Percentiles rank a stretch among this genome's conserved stretches.
Conservation (phyloP, 1,140 invertebrate genomes). For the Idris sp. region DNA sequence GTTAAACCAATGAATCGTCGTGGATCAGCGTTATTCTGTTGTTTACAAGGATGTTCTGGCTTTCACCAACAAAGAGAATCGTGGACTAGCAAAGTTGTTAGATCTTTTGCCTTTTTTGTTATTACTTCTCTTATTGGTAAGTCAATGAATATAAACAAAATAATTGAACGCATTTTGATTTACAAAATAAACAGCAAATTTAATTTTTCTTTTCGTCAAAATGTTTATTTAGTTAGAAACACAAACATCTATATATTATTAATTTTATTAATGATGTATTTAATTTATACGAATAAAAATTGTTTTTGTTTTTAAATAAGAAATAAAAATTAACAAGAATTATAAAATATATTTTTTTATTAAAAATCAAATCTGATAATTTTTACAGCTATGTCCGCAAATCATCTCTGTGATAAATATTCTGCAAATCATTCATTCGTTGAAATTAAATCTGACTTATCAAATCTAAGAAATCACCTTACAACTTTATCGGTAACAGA, state of each 20-base stretch:
- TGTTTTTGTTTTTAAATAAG: not conserved
- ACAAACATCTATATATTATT: too few species aligned
- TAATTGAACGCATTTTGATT: not conserved
- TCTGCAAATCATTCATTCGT: conserved; percentile 67
- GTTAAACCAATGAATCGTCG: conserved; percentile 27
- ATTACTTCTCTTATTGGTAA: conserved; percentile 71
- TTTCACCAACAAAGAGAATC: conserved; percentile 34
- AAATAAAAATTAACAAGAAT: too few species aligned
- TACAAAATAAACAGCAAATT: too few species aligned
- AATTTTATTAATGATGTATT: too few species aligned
- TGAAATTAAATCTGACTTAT: conserved; percentile 69
- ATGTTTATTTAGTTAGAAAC: too few species aligned
- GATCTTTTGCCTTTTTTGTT: conserved; percentile 67
- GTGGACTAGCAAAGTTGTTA: conserved; percentile 66
- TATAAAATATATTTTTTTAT: not conserved
- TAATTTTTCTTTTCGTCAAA: not conserved
- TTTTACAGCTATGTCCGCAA: conserved; percentile 70
- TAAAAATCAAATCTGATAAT: not conserved
- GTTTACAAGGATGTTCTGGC: conserved; percentile 62
- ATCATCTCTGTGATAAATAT: conserved; percentile 73
- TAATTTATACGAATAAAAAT: too few species aligned
- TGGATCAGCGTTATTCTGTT: conserved; percentile 35
- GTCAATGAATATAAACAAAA: too few species aligned
- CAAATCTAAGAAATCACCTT: conserved; percentile 65
- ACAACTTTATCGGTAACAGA: conserved; percentile 69